phyloP scores from a whole-genome alignment of 1,140 invertebrate genomes.

The Eupristina koningsbergeri region DNA sequence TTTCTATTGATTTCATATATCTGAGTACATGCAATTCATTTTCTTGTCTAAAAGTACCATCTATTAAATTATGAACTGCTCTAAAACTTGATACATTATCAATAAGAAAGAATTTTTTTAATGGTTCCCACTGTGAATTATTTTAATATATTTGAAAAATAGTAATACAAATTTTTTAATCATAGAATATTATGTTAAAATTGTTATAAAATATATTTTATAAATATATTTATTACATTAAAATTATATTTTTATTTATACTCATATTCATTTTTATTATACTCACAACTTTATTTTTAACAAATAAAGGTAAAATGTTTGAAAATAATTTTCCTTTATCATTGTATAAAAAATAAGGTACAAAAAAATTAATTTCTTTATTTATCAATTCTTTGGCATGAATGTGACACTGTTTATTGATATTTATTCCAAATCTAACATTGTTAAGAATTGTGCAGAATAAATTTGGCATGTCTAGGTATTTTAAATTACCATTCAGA shows the following conservation, averaged over 20 bases:
- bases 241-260: neutral
- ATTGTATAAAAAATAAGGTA: constrained; percentile 75
- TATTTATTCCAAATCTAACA: constrained; percentile 76
- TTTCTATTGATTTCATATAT: constrained; percentile 69
- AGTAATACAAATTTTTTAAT: too few relatives aligned
- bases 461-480: constrained; percentile 69
- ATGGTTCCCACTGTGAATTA: constrained; percentile 76
- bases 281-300: constrained; percentile 61
- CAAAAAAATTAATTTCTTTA: constrained; percentile 74
- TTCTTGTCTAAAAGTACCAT: constrained; percentile 52
- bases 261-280: constrained; percentile 21
- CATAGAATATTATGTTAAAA: too few relatives aligned
- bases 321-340: constrained; percentile 71
- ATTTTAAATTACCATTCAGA: constrained; percentile 64
- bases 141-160: neutral
- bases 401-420: constrained; percentile 73
- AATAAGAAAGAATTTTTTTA: constrained; percentile 80
- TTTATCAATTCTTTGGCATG: constrained; percentile 74
- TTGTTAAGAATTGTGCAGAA: constrained; percentile 71
- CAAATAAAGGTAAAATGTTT: constrained; percentile 76
- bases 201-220: neutral
- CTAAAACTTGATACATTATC: constrained; percentile 74
- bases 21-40: constrained; percentile 58
- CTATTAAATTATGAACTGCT: constrained; percentile 57
- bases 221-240: neutral